Evolutionary conservation across 2,797 vertebrate genomes (phyloP).

Genomic region (Artibeus jamaicensis): DNA sequence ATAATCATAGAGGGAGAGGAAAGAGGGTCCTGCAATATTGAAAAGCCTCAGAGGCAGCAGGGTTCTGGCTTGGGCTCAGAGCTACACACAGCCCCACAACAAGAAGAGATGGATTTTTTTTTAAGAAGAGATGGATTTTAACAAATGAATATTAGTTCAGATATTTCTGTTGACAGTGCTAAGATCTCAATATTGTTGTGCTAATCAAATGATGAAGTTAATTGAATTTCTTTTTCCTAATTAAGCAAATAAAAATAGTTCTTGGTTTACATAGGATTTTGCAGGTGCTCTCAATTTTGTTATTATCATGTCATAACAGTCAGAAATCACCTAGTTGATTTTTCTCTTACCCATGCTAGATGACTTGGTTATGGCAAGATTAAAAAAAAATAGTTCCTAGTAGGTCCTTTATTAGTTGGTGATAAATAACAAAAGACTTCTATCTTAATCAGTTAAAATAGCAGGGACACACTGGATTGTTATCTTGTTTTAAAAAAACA

Average conservation of each 20-base stretch:
- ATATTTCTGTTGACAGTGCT: background rate
- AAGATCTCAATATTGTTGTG: background rate
- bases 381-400: background rate
- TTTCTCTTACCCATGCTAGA: background rate
- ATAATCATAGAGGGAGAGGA: background rate
- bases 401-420: background rate
- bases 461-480: background rate
- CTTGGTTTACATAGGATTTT: background rate
- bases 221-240: background rate
- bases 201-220: background rate
- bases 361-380: background rate
- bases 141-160: background rate
- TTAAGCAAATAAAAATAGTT: background rate
- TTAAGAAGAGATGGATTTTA: background rate
- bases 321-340: background rate
- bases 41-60: background rate
- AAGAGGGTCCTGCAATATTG: background rate
- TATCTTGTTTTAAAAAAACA: constrained; percentile 15
- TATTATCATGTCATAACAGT: background rate
- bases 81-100: background rate
- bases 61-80: background rate
- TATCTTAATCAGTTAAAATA: background rate
- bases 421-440: background rate
- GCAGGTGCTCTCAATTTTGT: background rate
- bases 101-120: background rate